Percentiles rank a stretch among this genome's conserved stretches.
These are phyloP conservation scores for Monoplex corrugatus DNA, from an alignment of 2,888 invertebrate species.

Conservation along the genomic window DNA sequence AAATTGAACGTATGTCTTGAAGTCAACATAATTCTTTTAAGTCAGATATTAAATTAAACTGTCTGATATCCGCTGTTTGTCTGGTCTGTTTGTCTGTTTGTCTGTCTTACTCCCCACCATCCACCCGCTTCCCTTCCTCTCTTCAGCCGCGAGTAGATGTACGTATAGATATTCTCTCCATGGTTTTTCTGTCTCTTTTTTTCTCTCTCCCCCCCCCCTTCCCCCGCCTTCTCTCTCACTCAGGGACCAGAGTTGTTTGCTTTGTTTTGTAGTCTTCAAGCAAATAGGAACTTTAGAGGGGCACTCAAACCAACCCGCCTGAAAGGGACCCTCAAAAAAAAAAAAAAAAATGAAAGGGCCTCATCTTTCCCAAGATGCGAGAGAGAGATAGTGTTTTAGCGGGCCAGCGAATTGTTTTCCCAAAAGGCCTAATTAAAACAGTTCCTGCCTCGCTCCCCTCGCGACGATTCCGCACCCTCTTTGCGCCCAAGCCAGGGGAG, in stretches of 20 bases:
- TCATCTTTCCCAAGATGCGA: conserved; percentile 40
- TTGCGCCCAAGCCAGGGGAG: too few species aligned
- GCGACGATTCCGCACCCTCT: background rate
- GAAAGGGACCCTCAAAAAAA: background rate
- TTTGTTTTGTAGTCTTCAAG: conserved; percentile 40
- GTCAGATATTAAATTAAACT: too few species aligned
- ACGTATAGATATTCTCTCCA: too few species aligned
- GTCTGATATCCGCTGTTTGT: too few species aligned
- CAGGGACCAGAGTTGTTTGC: background rate
- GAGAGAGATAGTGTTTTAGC: conserved; percentile 45
- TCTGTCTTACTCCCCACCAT: background rate
- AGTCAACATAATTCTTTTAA: too few species aligned
- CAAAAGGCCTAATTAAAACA: conserved; percentile 49
- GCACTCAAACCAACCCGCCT: conserved; percentile 25
- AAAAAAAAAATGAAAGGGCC: conserved; percentile 22
- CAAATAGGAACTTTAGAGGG: conserved; percentile 39
- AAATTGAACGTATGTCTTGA: too few species aligned
- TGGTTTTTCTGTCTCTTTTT: background rate
- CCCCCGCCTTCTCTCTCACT: background rate
- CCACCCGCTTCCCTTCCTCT: conserved; percentile 5
- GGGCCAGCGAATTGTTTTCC: conserved; percentile 41
- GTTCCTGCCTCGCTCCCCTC: conserved; percentile 43
- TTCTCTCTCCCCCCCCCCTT: background rate
- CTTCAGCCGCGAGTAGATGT: too few species aligned
- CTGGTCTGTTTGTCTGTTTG: background rate